phyloP scores from a whole-genome alignment of 2,888 invertebrate genomes.

The Eristalis arbustorum region DNA sequence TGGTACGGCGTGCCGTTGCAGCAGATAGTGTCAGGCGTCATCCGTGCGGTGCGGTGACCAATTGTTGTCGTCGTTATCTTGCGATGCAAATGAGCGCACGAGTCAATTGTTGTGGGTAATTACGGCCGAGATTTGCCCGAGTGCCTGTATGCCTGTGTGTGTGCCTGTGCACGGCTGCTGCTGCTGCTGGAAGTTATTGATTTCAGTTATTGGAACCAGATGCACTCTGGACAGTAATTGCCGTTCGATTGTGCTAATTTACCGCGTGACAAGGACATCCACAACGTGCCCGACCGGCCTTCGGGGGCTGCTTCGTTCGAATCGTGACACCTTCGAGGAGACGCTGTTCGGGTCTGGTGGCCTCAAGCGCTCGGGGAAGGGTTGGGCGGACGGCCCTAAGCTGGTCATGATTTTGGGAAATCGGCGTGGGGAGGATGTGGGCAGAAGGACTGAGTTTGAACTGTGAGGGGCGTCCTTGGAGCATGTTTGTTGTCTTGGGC shows the following conservation, averaged over 20 bases:
- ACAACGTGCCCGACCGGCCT: conserved; percentile 11
- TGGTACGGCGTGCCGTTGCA: neutral
- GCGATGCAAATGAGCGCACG: conserved; percentile 64
- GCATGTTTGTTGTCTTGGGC: no score
- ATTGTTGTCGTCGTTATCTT: conserved; percentile 66
- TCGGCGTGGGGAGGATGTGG: no score
- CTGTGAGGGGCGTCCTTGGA: no score
- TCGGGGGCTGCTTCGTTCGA: neutral
- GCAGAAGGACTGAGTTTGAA: no score
- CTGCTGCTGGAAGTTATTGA: conserved; percentile 49
- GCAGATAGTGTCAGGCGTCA: conserved; percentile 65
- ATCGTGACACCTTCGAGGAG: neutral
- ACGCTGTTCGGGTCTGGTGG: neutral
- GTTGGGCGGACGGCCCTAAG: neutral
- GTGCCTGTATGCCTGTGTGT: neutral
- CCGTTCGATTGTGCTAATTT: conserved; percentile 48
- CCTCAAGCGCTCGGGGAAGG: neutral
- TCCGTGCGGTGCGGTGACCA: conserved; percentile 52
- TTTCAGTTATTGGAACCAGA: conserved; percentile 31
- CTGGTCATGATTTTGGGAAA: neutral
- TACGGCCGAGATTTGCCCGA: conserved; percentile 31
- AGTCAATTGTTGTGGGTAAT: conserved; percentile 66
- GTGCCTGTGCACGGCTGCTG: no score
- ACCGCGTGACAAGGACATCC: conserved; percentile 57
- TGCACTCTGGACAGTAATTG: conserved; percentile 22